Evolutionary conservation across 1,140 invertebrate species (phyloP).

Genomic region (Aphelenchoides besseyi): DNA sequence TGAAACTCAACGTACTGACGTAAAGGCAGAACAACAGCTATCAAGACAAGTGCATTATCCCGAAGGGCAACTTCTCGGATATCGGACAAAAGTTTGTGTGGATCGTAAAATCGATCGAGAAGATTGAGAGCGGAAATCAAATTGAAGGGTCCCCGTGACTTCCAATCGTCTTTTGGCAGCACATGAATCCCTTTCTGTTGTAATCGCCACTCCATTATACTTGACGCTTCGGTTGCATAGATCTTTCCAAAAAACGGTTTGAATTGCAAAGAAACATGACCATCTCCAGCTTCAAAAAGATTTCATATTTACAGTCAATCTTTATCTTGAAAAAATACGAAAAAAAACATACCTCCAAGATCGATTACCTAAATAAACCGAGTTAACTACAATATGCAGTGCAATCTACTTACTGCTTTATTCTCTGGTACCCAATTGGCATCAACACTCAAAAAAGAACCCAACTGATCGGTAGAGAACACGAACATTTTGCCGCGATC

Average conservation of each 20-base stretch:
- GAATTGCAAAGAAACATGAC: constrained; percentile 76
- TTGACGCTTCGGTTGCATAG: constrained; percentile 81
- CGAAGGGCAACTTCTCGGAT: constrained; percentile 34
- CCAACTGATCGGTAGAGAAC: constrained; percentile 75
- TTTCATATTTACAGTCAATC: too few species aligned
- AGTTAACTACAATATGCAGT: constrained; percentile 27
- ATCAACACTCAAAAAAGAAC: constrained; percentile 67
- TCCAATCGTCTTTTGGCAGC: constrained; percentile 75
- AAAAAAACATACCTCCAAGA: too few species aligned
- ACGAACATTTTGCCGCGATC: constrained; percentile 88
- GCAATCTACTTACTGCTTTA: constrained; percentile 20
- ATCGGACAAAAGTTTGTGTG: constrained; percentile 71
- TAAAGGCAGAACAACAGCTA: constrained; percentile 83
- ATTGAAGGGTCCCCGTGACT: constrained; percentile 69
- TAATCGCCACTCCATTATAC: constrained; percentile 55
- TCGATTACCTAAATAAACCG: constrained; percentile 70
- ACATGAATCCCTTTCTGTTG: constrained; percentile 68
- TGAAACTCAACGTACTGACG: constrained; percentile 80
- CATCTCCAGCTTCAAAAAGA: constrained; percentile 88
- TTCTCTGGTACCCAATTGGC: constrained; percentile 44
- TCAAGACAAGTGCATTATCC: constrained; percentile 70
- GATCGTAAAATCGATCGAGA: constrained; percentile 80
- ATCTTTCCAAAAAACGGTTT: constrained; percentile 69
- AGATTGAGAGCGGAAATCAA: constrained; percentile 83
- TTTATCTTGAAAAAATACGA: too few species aligned